Evolutionary conservation across 1,140 invertebrate species (phyloP).

Genomic region (Drosophila ananassae): DNA sequence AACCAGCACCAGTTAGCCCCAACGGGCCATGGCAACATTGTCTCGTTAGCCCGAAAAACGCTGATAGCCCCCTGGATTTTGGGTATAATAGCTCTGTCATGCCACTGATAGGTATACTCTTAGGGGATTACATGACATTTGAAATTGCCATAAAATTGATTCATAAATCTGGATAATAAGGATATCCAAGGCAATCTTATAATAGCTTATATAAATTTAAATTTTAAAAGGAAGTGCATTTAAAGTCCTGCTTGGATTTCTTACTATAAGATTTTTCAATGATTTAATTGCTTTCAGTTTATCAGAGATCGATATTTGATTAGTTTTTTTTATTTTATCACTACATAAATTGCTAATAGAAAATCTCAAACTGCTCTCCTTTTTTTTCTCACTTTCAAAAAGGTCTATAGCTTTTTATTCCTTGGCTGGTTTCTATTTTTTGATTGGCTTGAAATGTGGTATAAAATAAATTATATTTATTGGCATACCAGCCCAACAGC

Average conservation of each 20-base stretch:
- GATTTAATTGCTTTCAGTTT: constrained; percentile 32
- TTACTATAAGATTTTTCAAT: constrained; percentile 10
- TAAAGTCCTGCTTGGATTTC: neutral
- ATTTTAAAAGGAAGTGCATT: neutral
- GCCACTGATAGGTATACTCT: constrained; percentile 19
- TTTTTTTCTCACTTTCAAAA: constrained; percentile 15
- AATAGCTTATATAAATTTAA: neutral
- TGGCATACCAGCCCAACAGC: constrained; percentile 28
- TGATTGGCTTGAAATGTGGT: constrained; percentile 63
- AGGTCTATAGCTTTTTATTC: constrained; percentile 53
- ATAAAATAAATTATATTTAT: constrained; percentile 71
- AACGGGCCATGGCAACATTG: constrained; percentile 41
- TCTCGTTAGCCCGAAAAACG: constrained; percentile 55
- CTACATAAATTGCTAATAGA: constrained; percentile 10
- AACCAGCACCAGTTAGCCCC: constrained; percentile 1
- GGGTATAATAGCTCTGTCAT: constrained; percentile 39
- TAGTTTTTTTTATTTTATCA: constrained; percentile 15
- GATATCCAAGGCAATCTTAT: neutral
- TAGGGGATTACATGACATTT: constrained; percentile 3
- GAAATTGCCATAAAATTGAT: constrained; percentile 20
- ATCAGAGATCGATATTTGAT: constrained; percentile 13
- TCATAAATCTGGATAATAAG: constrained; percentile 17
- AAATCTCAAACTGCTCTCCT: neutral
- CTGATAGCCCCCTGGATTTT: constrained; percentile 49
- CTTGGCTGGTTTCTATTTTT: constrained; percentile 59